Base-by-base conservation (phyloP, 2,888 invertebrate species). In the Drosophila anomalata region DNA sequence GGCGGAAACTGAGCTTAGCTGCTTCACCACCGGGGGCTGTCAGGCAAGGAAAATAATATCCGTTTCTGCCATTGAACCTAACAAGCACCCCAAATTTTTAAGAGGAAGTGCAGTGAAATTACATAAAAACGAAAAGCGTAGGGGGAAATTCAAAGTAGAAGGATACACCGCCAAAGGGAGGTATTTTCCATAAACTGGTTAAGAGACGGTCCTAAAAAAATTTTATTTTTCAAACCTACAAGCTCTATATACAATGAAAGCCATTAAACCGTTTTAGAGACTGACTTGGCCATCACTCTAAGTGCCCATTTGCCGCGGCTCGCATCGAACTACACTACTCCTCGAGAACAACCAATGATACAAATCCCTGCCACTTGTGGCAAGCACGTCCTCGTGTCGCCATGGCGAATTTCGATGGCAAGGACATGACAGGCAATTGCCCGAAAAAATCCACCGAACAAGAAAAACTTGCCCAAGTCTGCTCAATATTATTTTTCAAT, bases 401-500 rank as follows among this genome's bases (percentile, higher is more conserved):
- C 66, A 46, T 69, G 41, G 31, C 36, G 26, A 46, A 36, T 46
- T 47, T 56, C 55, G 39, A 55, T 20, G 36, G 41, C 41, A 9
- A 59, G 33, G 33, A 68, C 59, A 65, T 66, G 46, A 53, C 46
- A 54, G 67, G 47, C 54, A 65, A 53, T 41, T 44, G 46, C 52
- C 24, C 17, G 11, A 44, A 66, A 42, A 12, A 44, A 29, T 29
- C 29, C 29, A 29, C 22, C 4, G 1, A 17, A 44, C 22, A 68
- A 26, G 17, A 42, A 47, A 54, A 33, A 52, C 24, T 47, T 17
- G 53, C 39, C 62, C 52, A 77, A 73, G 60, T 75, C 71, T 56
- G 57, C 69, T 75, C 66, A 58, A 70, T 82, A 84, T 84, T 87
- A 87, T 78, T 87, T 84, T 82, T 73, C 71, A 82, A 86, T 86